Evolutionary conservation across 1,140 invertebrate species (phyloP), one percentile per base, ranked within the genome.

Genomic region (Halictus rubicundus): DNA sequence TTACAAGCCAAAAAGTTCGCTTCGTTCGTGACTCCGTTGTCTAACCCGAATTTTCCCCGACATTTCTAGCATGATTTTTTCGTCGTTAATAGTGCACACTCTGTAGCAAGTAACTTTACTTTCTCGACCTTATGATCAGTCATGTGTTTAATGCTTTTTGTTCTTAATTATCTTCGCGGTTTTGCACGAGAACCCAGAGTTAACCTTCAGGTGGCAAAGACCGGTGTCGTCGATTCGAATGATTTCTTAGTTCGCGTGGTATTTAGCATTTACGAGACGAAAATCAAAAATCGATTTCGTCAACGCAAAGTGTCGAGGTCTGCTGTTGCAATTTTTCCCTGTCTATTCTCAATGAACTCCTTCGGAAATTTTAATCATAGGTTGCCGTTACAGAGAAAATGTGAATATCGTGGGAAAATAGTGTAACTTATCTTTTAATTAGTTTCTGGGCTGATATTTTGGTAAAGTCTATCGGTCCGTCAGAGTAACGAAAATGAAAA

Each of bases 281-380:
- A 63, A 71, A 78, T 78, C 46, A 23, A 16, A 39, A 64, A 78
- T 63, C 76, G 76, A 78, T 71, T 2, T 19, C 23, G n/a, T 3
- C 42, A 27, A 12, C 37, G 76, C n/a, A 64, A 71, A 23, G 63
- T 49, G 57, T 70, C 54, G 57, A n/a, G 37, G 9, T 54, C n/a
- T 54, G 27, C 39, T 78, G 46, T 78, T 46, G n/a, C 46, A 42
- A 42, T 16, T 71, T 78, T 63, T 25, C n/a, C 14, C 7, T 21
- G 19, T 1, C n/a, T 16, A 70, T 16, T n/a, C n/a, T 39, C 59
- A 19, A 16, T 52, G 49, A 54, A 77, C 59, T n/a, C n/a, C n/a
- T 52, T 63, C 61, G 39, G n/a, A 27, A 52, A 63, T 78, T 70
- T 78, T 8, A 52, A 63, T 21, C 9, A 23, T 32, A 9, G 23